These are phyloP conservation scores for Tachysurus fulvidraco DNA, from an alignment of 2,113 vertebrate genomes.

Conservation along the genomic window DNA sequence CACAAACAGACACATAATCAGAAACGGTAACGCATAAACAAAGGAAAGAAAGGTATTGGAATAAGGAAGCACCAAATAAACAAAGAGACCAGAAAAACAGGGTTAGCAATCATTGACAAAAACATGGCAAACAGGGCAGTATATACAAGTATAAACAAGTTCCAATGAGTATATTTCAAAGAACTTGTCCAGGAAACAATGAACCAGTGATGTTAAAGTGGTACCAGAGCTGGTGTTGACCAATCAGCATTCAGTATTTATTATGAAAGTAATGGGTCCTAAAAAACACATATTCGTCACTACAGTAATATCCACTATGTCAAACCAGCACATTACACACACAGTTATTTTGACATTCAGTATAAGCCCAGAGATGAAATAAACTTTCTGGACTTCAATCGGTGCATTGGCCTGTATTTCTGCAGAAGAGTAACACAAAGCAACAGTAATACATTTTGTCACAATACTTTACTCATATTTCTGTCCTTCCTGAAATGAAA, in stretches of 20 bases:
- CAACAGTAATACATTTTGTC: conserved; percentile 25
- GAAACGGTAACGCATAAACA: conserved; percentile 5
- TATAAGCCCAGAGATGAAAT: neutral
- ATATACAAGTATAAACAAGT: conserved; percentile 1
- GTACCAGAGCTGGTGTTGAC: neutral
- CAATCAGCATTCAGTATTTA: neutral
- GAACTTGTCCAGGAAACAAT: neutral
- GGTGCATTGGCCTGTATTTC: conserved; percentile 9
- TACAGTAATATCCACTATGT: neutral
- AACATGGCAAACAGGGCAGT: neutral
- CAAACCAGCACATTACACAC: neutral
- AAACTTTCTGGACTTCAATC: conserved; percentile 8
- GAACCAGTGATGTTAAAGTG: neutral
- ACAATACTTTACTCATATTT: neutral
- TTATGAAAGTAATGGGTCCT: neutral
- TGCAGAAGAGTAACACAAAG: conserved; percentile 22
- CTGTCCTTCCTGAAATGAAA: conserved; percentile 24
- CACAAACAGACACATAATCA: neutral
- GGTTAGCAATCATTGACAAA: neutral
- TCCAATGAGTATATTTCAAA: neutral
- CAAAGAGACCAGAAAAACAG: neutral
- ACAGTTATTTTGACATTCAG: neutral
- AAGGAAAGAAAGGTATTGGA: neutral
- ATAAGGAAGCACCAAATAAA: conserved; percentile 3
- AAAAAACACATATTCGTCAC: neutral